Percentiles rank a stretch among this genome's conserved stretches.
These are phyloP conservation scores for Mechanitis messenoides DNA, from an alignment of 2,888 invertebrate species.

Conservation along the genomic window DNA sequence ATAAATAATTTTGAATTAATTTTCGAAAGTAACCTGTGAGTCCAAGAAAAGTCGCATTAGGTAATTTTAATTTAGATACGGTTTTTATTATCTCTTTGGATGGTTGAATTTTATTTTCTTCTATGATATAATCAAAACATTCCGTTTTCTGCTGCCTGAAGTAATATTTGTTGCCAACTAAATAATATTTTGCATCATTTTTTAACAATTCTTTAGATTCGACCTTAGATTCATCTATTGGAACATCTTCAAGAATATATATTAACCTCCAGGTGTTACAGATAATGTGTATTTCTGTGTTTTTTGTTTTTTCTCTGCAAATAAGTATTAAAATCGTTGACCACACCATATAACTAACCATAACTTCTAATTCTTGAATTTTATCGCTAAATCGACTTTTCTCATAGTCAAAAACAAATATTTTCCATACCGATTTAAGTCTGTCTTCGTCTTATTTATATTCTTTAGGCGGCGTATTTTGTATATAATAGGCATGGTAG, in stretches of 20 bases:
- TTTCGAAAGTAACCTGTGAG: conserved; percentile 33
- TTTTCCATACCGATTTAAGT: no score
- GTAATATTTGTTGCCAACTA: no score
- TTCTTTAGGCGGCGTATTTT: no score
- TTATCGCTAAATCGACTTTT: no score
- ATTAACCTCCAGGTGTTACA: conserved; percentile 44
- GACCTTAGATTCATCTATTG: conserved; percentile 2
- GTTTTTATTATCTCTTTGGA: conserved; percentile 28
- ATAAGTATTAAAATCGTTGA: no score
- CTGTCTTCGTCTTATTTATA: no score
- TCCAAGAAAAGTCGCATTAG: conserved; percentile 29
- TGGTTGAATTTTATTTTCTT: conserved; percentile 19
- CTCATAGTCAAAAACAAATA: no score
- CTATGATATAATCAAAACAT: conserved; percentile 11
- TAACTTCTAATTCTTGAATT: no score
- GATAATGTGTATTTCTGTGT: conserved; percentile 43
- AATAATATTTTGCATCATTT: conserved; percentile 18
- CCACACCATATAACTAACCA: no score
- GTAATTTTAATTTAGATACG: conserved; percentile 26
- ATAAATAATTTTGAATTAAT: conserved; percentile 31
- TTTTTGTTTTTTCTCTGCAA: no score
- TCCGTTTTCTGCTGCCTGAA: no score
- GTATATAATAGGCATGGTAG: no score
- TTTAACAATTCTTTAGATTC: conserved; percentile 21
- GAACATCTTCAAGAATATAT: conserved; percentile 39